These are phyloP conservation scores for Anseranas semipalmata DNA, from an alignment of 2,113 vertebrate species.

Conservation along the genomic window DNA sequence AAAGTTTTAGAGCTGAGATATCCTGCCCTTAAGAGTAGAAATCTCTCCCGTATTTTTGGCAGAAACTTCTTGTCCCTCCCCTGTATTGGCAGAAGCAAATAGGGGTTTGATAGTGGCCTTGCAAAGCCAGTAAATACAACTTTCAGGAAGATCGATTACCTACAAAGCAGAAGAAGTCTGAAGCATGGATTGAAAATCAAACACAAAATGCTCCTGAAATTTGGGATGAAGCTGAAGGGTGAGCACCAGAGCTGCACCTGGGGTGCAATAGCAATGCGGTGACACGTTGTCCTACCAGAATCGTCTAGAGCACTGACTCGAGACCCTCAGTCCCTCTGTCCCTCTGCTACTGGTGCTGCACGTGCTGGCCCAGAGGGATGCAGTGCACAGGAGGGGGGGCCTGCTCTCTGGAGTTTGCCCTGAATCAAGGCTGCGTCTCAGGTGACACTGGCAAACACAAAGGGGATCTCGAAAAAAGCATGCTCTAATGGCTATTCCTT, in stretches of 20 bases:
- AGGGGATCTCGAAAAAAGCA: background rate
- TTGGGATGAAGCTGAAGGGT: background rate
- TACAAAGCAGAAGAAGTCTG: background rate
- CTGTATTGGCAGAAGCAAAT: background rate
- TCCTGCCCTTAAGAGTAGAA: background rate
- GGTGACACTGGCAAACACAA: background rate
- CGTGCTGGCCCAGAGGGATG: background rate
- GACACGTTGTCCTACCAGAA: background rate
- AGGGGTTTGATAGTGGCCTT: background rate
- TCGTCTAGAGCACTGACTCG: background rate
- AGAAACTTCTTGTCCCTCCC: background rate
- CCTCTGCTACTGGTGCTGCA: background rate
- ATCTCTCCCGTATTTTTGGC: background rate
- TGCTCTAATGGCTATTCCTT: background rate
- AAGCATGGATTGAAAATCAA: background rate
- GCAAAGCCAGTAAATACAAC: background rate
- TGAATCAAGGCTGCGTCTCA: background rate
- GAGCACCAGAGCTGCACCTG: background rate
- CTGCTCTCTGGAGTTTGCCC: background rate
- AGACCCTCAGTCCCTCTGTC: background rate
- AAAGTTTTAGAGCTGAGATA: background rate
- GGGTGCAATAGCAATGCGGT: background rate
- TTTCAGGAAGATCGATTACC: background rate
- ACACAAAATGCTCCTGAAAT: background rate
- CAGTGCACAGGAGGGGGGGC: background rate